Conservation (phyloP, 1,140 invertebrate species). For the Lucilia sericata region DNA sequence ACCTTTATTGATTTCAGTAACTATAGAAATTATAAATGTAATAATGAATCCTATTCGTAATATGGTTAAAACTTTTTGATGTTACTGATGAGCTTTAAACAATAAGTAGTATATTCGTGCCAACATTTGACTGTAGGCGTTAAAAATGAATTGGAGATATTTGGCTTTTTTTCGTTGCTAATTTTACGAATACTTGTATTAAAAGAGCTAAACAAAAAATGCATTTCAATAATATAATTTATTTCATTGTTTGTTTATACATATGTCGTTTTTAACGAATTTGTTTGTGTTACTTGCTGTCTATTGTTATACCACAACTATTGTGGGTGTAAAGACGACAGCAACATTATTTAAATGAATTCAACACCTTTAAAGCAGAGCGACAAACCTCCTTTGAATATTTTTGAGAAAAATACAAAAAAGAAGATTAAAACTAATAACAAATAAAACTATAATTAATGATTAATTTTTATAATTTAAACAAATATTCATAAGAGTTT, state of each 20-base stretch:
- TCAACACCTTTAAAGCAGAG: background rate
- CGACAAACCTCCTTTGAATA: too few relatives aligned
- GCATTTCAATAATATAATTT: too few relatives aligned
- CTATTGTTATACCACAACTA: background rate
- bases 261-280: too few relatives aligned
- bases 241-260: too few relatives aligned
- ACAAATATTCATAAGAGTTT: too few relatives aligned
- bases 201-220: too few relatives aligned
- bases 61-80: too few relatives aligned
- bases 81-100: background rate
- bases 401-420: background rate
- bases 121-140: constrained; percentile 4
- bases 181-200: background rate
- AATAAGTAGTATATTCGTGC: constrained; percentile 14
- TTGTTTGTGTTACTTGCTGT: background rate
- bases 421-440: too few relatives aligned
- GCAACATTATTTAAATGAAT: background rate
- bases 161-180: too few relatives aligned
- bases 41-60: background rate
- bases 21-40: background rate
- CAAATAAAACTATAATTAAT: background rate
- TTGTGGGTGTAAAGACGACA: background rate
- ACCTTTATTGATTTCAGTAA: background rate
- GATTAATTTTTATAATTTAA: background rate
- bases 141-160: background rate